A percentile compares a stretch with the other conserved stretches of the same genome.
Conservation (phyloP, 2,888 invertebrate species). For the Abrostola tripartita region DNA sequence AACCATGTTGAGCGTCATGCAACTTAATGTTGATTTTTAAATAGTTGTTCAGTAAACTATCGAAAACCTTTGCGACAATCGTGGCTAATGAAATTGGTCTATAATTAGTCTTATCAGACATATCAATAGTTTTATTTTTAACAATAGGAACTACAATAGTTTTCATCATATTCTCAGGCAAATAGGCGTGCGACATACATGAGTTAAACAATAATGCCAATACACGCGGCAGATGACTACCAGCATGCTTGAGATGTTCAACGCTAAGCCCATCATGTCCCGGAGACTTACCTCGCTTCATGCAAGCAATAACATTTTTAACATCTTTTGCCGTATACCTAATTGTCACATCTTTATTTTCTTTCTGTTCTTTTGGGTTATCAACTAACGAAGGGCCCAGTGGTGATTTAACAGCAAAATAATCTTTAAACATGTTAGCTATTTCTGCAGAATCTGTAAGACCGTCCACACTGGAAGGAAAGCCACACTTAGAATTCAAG, state of each 20-base stretch:
- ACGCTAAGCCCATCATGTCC: constrained; percentile 15
- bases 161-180: constrained; percentile 4
- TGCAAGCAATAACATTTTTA: too few species aligned
- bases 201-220: constrained; percentile 9
- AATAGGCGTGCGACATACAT: constrained; percentile 5
- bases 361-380: too few species aligned
- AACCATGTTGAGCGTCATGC: constrained; percentile 1
- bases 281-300: constrained; percentile 7
- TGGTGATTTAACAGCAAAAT: too few species aligned
- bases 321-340: too few species aligned
- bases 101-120: constrained; percentile 7
- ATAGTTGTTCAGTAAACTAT: constrained; percentile 9
- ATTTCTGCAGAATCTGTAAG: too few species aligned
- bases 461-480: too few species aligned
- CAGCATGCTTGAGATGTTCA: constrained; percentile 12
- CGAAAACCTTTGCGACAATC: constrained; percentile 17
- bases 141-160: constrained; percentile 10
- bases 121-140: constrained; percentile 11
- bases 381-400: too few species aligned
- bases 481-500: too few species aligned
- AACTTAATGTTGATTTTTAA: neutral
- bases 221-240: constrained; percentile 1
- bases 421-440: too few species aligned
- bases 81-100: constrained; percentile 12
- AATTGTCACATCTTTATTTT: too few species aligned